Evolutionary conservation across 1,140 invertebrate species (phyloP).

Genomic region (Hormaphis cornu): DNA sequence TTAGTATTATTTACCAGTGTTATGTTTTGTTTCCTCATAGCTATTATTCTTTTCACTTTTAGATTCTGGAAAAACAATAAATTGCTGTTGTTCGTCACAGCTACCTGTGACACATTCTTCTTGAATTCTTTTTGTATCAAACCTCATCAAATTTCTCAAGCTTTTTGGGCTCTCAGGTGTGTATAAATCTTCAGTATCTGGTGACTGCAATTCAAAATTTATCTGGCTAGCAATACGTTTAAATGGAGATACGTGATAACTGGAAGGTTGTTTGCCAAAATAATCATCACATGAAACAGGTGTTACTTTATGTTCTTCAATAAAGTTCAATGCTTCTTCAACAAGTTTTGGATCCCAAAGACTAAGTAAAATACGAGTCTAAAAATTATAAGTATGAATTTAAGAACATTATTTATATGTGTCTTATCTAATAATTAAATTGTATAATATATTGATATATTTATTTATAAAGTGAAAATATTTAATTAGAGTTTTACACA

Average conservation of each 20-base stretch:
- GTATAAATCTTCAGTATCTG: constrained; percentile 61
- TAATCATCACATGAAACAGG: constrained; percentile 20
- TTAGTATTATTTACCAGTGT: background rate
- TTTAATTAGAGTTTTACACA: too few species aligned
- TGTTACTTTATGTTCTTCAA: constrained; percentile 57
- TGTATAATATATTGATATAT: too few species aligned
- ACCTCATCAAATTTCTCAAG: constrained; percentile 35
- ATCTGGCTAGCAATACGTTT: constrained; percentile 66
- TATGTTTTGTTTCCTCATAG: constrained; percentile 36
- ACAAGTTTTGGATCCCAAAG: constrained; percentile 74
- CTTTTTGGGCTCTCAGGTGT: constrained; percentile 52
- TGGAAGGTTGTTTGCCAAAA: background rate
- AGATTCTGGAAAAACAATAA: constrained; percentile 45
- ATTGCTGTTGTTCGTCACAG: constrained; percentile 42
- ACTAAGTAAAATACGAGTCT: constrained; percentile 64
- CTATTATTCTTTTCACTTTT: constrained; percentile 35
- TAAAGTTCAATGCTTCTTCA: constrained; percentile 70
- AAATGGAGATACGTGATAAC: constrained; percentile 53
- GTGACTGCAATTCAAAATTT: constrained; percentile 54
- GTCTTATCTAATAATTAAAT: too few species aligned
- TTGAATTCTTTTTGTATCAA: constrained; percentile 26
- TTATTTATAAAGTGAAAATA: too few species aligned
- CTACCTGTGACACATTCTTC: constrained; percentile 21
- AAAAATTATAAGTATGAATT: constrained; percentile 33
- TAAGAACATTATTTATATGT: background rate